phyloP scores from a whole-genome alignment of 2,797 vertebrate species.

The Gobio occitaniae region DNA sequence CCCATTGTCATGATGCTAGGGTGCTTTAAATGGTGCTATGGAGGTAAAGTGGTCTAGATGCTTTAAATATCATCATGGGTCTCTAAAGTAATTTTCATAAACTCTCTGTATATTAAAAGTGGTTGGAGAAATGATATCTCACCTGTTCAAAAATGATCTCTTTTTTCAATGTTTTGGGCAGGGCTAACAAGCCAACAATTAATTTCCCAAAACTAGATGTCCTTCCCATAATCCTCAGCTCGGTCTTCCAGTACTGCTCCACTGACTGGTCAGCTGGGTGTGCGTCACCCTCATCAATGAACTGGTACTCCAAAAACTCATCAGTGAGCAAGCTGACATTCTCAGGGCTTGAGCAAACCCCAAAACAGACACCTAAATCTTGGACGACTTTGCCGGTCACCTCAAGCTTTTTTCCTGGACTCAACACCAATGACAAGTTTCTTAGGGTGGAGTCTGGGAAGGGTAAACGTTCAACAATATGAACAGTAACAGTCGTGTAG shows the following conservation, averaged over 20 bases:
- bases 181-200: conserved; percentile 69
- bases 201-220: conserved; percentile 63
- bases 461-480: conserved; percentile 68
- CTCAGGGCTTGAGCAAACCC: conserved; percentile 52
- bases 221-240: conserved; percentile 49
- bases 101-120: background rate
- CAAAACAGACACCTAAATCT: conserved; percentile 64
- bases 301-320: conserved; percentile 61
- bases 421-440: conserved; percentile 65
- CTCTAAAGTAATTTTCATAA: background rate
- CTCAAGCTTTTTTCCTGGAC: conserved; percentile 54
- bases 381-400: conserved; percentile 48
- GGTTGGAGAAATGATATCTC: conserved; percentile 15
- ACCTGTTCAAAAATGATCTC: conserved; percentile 72
- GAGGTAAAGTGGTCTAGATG: background rate
- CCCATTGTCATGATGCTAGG: background rate
- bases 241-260: conserved; percentile 63
- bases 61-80: background rate
- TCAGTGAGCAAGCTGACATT: conserved; percentile 42
- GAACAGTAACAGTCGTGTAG: conserved; percentile 64
- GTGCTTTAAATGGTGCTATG: background rate
- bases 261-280: background rate
- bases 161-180: conserved; percentile 68
- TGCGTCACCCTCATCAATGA: background rate
- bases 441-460: conserved; percentile 52